Conservation (phyloP, 2,113 vertebrate genomes). For the Tichodroma muraria region DNA sequence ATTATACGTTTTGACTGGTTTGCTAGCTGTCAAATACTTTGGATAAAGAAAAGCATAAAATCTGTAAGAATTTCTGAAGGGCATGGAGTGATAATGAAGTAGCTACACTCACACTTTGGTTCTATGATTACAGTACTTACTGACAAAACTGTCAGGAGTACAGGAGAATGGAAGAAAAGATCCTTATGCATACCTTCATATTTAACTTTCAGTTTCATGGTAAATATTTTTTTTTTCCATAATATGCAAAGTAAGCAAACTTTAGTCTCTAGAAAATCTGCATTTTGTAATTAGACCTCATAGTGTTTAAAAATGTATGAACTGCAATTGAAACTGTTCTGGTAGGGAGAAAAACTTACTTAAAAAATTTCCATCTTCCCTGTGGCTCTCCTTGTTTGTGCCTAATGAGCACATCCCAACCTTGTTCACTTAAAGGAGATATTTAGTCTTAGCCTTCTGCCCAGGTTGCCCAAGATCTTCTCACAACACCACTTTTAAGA, state of each 20-base stretch:
- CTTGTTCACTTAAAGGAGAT: not conserved
- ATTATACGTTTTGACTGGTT: not conserved
- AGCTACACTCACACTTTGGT: not conserved
- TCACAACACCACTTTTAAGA: not conserved
- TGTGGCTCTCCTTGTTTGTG: not conserved
- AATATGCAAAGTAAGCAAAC: not conserved
- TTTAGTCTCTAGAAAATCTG: not conserved
- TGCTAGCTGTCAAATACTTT: not conserved
- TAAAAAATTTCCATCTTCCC: not conserved
- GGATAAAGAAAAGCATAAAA: not conserved
- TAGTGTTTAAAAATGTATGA: not conserved
- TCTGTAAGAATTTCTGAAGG: not conserved
- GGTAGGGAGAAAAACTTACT: not conserved
- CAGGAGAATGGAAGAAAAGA: not conserved
- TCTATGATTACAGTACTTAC: not conserved
- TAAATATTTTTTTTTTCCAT: not conserved
- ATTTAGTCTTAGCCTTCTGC: not conserved
- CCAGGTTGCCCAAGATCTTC: not conserved
- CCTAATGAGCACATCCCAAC: not conserved
- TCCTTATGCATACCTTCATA: not conserved
- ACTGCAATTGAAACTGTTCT: not conserved
- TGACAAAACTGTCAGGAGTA: not conserved
- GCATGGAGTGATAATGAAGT: not conserved
- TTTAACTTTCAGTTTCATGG: not conserved
- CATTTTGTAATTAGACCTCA: not conserved